Base-by-base conservation (phyloP, 2,888 invertebrate species). In the Danaus chrysippus region DNA sequence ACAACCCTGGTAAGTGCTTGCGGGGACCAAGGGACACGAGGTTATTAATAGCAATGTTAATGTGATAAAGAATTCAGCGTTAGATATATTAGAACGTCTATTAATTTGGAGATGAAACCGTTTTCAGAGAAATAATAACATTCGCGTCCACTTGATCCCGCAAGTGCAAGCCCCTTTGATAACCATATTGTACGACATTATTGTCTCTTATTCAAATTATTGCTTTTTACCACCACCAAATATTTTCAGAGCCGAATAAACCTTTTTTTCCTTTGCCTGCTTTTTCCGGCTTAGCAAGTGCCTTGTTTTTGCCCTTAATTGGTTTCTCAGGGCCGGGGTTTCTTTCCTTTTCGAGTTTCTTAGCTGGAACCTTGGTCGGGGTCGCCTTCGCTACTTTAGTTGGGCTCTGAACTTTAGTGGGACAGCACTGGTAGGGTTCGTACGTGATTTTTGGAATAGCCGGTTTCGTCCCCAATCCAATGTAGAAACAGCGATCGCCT, bases 401-500 rank as follows among this genome's bases (percentile, higher is more conserved):
- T 82, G 94, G 93, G 86, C 93, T 94, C 85, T 93, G 93, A 87
- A 94, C 93, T 93, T 95, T 95, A 87, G 94, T 94, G 88, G 96
- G 96, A 93, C 96, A 97, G 94, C 96, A 96, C 93, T 96, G 96
- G 94, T 95, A 97, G 86, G 96, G 95, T 94, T 95, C 95, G 92
- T 95, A 96, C 91, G 95, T 93, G 91, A 93, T 92, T 91, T 93
- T 93, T 88, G 94, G 94, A 88, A 94, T 92, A 83, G 93, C 93
- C 89, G 92, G 93, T 92, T 95, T 95, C 92, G 95, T 95, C 92
- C 96, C 96, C 94, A 97, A 94, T 93, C 96, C 97, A 93, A 97
- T 96, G 96, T 96, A 96, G 96, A 97, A 96, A 95, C 97, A 97
- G 94, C 96, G 96, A 95, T 96, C 96, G 95, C 96, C 97, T 97